These are phyloP conservation scores for Neogobius melanostomus DNA, from an alignment of 2,113 vertebrate genomes.

Conservation along the genomic window DNA sequence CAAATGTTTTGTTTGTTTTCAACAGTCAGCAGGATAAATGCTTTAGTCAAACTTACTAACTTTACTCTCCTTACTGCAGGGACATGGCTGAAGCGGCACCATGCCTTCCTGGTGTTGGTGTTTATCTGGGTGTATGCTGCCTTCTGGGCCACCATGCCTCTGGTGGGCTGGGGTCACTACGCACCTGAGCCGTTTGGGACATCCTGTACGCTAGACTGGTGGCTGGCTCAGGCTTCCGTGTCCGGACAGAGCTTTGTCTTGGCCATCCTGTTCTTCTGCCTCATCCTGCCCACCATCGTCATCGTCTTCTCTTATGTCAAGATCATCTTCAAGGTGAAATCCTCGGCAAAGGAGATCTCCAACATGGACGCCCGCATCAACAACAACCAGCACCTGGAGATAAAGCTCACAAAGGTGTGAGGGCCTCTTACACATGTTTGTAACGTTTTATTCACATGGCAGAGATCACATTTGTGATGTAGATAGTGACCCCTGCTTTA, in stretches of 20 bases:
- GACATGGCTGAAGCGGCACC: constrained; percentile 90
- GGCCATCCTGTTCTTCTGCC: constrained; percentile 92
- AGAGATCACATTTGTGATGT: no score
- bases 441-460: no score
- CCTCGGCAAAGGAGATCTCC: constrained; percentile 88
- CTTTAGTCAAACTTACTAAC: no score
- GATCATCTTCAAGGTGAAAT: constrained; percentile 93
- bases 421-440: no score
- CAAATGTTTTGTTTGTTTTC: no score
- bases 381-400: constrained; percentile 85
- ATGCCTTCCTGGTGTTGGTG: constrained; percentile 83
- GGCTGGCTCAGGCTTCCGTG: constrained; percentile 87
- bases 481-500: no score
- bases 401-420: constrained; percentile 92
- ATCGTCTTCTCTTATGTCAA: constrained; percentile 92
- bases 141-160: constrained; percentile 93
- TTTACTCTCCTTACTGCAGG: constrained; percentile 66
- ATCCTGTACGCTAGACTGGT: constrained; percentile 96
- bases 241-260: constrained; percentile 89
- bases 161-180: constrained; percentile 89
- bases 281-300: constrained; percentile 85
- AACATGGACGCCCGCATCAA: constrained; percentile 86
- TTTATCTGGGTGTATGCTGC: constrained; percentile 87
- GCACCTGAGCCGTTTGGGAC: constrained; percentile 94
- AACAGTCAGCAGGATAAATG: no score